Evolutionary conservation across 1,140 invertebrate species (phyloP), one percentile per base, ranked within the genome.

Genomic region (Oryctes rhinoceros): DNA sequence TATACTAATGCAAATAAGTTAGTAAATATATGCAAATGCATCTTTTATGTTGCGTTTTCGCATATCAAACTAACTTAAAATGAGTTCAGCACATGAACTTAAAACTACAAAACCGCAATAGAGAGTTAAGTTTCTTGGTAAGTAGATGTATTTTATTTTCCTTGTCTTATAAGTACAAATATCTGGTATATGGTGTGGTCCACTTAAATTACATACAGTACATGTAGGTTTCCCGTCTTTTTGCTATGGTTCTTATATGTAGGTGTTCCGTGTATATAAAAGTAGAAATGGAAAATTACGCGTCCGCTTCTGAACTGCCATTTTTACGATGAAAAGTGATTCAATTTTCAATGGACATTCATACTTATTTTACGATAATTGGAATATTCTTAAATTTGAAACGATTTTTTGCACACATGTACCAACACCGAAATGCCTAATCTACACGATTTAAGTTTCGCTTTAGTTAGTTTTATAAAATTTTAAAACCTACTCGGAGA

Each of bases 151-250:
- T 47, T 30, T 47, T 74, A 18, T 74, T 47, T 76, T 24, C 35
- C 65, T 71, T 13, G 24, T 71, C 24, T 37, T 76, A 76, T 44
- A 76, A 76, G 75, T 76, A 76, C 75, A 76, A 76, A 76, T 49
- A 76, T 76, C 75, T 76, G 75, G 75, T 76, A 76, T 76, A 76
- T 76, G 75, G 37, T 76, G 37, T 76, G 75, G 75, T 76, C 75
- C 75, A 76, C 75, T 71, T 71, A 71, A 76, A 76, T 76, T 76
- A 47, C 75, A 76, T 76, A 76, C 75, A 76, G 18, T 39, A 76
- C 75, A 39, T 30, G 2, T 44, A 49, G 75, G 47, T 71, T 71
- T 71, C 65, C 24, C 65, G 53, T 59, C n/a, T 30, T 35, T 67
- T 71, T 71, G 65, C 75, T 76, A 76, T 76, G 75, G 37, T 30